Conservation (phyloP, 1,140 invertebrate genomes). For the Drosophila azteca region DNA sequence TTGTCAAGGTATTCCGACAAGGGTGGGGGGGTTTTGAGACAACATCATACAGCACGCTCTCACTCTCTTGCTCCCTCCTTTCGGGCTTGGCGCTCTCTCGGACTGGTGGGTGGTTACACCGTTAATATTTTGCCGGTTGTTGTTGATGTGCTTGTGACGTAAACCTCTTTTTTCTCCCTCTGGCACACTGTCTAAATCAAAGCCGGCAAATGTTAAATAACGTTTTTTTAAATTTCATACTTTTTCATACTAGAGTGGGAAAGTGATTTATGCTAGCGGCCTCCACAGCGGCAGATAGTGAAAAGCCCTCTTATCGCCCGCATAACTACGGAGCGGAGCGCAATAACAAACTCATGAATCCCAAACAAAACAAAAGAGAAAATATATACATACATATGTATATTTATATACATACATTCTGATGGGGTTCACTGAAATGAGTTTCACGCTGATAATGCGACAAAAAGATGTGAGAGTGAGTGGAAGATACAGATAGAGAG, state of each 20-base stretch:
- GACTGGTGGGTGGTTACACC: constrained; percentile 63
- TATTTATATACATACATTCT: constrained; percentile 9
- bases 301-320: constrained; percentile 40
- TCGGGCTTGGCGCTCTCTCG: constrained; percentile 15
- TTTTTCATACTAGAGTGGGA: constrained; percentile 50
- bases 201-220: constrained; percentile 45
- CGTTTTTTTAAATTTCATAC: constrained; percentile 38
- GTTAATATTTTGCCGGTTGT: constrained; percentile 65
- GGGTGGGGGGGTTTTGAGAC: constrained; percentile 3
- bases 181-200: constrained; percentile 20
- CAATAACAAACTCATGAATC: constrained; percentile 48
- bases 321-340: constrained; percentile 17
- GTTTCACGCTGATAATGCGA: constrained; percentile 53
- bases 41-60: constrained; percentile 21
- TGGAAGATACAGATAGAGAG: no score
- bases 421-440: constrained; percentile 17
- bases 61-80: constrained; percentile 5
- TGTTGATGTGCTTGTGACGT: constrained; percentile 40
- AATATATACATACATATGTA: constrained; percentile 24
- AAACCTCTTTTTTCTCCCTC: constrained; percentile 28
- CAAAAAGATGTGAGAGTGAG: background rate
- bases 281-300: constrained; percentile 24
- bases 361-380: constrained; percentile 59
- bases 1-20: constrained; percentile 21
- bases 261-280: constrained; percentile 53